Base-by-base conservation (phyloP, 2,113 vertebrate genomes). In the Neolamprologus sp. region DNA sequence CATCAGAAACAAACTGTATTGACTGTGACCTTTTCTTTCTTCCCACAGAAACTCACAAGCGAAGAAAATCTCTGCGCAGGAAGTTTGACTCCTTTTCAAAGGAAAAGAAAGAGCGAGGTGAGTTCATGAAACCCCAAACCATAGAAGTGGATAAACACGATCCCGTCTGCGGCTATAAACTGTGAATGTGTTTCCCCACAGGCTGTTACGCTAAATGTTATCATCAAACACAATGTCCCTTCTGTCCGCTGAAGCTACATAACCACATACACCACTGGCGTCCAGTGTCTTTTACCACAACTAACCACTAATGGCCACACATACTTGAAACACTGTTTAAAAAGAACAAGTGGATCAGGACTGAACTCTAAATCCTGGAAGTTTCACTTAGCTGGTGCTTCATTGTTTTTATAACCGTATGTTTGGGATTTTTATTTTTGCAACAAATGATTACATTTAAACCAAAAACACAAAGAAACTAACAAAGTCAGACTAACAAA, bases 61-160 rank as follows among this genome's bases (percentile, higher is more conserved):
- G 96, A 57, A 94, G 93, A 19, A 98, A 97, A 90, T 97, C 97
- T 1, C 92, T 98, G 45, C 92, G 96, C 55, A 95, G 96, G 92
- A 98, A 97, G 84, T 96, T 98, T 90, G 97, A 98, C 89, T 97
- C 96, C 7, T 97, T 97, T 63, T 97, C 97, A 0, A 98, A 97
- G 91, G 97, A 98, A 83, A 97, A 96, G 95, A 98, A 97, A 87
- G 97, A 98, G 92, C 94, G 96, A 95, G 94, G 95, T 96, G 78
- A 95, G 94, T 88, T 82, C 2, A 45, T 16, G 33, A 60, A 35
- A 28, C 45, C 14, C 65, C 21, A 10, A 7, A 13, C 80, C 78
- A 58, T 10, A 16, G 9, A 33, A 87, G 35, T 11, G 68, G 86
- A 45, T 30, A 26, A 79, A 82, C 68, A 33, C 12, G 1, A 75